Base-by-base conservation (phyloP, 92 coral and sea anemone genomes). In the Bergia sp. region DNA sequence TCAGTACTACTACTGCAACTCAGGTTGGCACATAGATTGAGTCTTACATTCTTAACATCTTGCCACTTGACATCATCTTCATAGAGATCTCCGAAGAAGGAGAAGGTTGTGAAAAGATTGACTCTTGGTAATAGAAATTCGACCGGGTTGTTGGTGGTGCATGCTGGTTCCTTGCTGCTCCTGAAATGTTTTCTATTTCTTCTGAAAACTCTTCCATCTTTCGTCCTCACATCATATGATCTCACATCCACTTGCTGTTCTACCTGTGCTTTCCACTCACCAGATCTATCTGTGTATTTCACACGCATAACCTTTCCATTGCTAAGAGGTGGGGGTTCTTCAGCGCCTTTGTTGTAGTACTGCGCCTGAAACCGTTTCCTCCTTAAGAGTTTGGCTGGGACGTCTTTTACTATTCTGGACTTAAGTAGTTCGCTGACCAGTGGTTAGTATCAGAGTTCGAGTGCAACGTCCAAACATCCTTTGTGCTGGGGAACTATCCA, bases 401-500 rank as follows among this genome's bases (percentile, higher is more conserved):
- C 29, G 29, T 29, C 29, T 29, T 29, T 29, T 29, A 67, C 73
- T 7, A 67, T 7, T 37, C 5, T 67, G 18, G 73, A 37, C 73
- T 67, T 67, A 37, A 67, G 73, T 5, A 7, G 73, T 67, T 67
- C 73, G n/a, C 73, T 67, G 73, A 29, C 29, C 0, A 29, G 37
- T 67, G 73, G 73, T n/a, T 67, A 37, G 73, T n/a, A 67, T 67
- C n/a, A 67, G 73, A n/a, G 0, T 67, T 67, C 5, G 73, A 67
- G 89, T 86, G 18, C 72, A 69, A 21, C 74, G 73, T 1, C 82
- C 89, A 55, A 86, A 86, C 81, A 74, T 47, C 20, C 82, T 74
- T 49, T 86, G 49, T 18, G 73, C 23, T 49, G 89, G 89, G 20
- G 89, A 86, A 74, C 89, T 47, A 13, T 86, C 37, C 5, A 86